A percentile compares a stretch with the other conserved stretches of the same genome.
Conservation (phyloP, 2,888 invertebrate species). For the Spodoptera exigua region DNA sequence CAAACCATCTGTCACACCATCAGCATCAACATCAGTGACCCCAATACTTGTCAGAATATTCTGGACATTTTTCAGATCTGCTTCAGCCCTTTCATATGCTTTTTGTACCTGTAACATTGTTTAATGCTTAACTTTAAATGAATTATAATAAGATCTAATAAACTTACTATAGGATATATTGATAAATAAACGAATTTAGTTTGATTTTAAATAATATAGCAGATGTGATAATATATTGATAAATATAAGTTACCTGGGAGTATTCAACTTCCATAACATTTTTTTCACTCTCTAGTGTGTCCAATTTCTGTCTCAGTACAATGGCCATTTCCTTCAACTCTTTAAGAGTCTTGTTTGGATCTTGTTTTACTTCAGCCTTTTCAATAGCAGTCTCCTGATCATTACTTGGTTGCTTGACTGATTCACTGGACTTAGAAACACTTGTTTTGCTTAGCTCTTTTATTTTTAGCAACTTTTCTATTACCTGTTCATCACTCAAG, state of each 20-base stretch:
- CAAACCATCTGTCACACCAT: conserved; percentile 65
- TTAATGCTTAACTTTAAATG: too few relatives aligned
- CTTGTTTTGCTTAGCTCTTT: conserved; percentile 60
- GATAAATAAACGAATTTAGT: too few relatives aligned
- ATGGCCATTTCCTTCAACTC: conserved; percentile 82
- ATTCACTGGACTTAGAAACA: conserved; percentile 27
- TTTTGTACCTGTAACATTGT: conserved; percentile 73
- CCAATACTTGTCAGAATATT: conserved; percentile 78
- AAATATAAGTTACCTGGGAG: conserved; percentile 81
- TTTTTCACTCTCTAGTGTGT: conserved; percentile 79
- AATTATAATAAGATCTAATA: too few relatives aligned
- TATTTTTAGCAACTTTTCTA: conserved; percentile 66
- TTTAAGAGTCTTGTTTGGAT: conserved; percentile 73
- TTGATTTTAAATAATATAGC: too few relatives aligned
- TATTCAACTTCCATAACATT: conserved; percentile 83
- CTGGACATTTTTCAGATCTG: conserved; percentile 83
- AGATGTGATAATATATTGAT: too few relatives aligned
- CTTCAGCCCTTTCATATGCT: conserved; percentile 80
- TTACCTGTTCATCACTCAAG: conserved; percentile 62
- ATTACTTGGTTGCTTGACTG: conserved; percentile 23
- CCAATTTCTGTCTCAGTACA: conserved; percentile 78
- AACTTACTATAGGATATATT: too few relatives aligned
- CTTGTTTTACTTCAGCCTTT: conserved; percentile 53
- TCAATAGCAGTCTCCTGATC: conserved; percentile 27
- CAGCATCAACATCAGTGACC: conserved; percentile 70